These are phyloP conservation scores for Caenorhabditis elegans DNA, from an alignment of 1,140 invertebrate species.

Conservation along the genomic window WBcel235 BX284604.4:10589501-10590000, in stretches of 20 bases:
- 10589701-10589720: background rate
- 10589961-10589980: conserved; percentile 7
- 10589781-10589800: conserved; percentile 26
- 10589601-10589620: background rate
- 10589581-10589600: background rate
- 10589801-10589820: conserved; percentile 47
- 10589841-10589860: conserved; percentile 34
- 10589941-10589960: background rate
- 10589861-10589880: conserved; percentile 42
- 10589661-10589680: conserved; percentile 29
- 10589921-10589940: background rate
- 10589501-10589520: conserved; percentile 11
- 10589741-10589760: conserved; percentile 23
- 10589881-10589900: background rate
- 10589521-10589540: conserved; percentile 25
- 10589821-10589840: conserved; percentile 8
- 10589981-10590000: background rate
- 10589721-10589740: background rate
- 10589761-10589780: background rate
- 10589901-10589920: no score
- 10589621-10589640: background rate
- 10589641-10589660: background rate
- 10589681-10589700: conserved; percentile 29
- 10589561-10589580: conserved; percentile 8
- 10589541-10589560: background rate